Evolutionary conservation across 2,113 vertebrate genomes (phyloP).

Genomic region (Nerophis lumbriciformis): DNA sequence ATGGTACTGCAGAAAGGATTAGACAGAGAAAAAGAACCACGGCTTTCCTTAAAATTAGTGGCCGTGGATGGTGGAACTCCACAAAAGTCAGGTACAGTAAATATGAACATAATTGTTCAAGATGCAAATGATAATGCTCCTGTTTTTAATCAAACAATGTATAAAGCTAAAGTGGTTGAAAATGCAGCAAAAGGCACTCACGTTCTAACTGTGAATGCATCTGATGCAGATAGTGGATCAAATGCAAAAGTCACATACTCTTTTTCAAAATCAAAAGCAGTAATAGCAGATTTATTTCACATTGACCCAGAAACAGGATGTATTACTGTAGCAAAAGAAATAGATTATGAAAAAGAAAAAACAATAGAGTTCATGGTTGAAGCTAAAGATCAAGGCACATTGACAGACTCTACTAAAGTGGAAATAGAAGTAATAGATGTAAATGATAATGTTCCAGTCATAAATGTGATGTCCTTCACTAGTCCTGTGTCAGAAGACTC

Average conservation of each 20-base stretch:
- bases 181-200: conserved; percentile 51
- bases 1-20: conserved; percentile 62
- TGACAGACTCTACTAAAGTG: conserved; percentile 40
- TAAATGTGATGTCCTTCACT: conserved; percentile 60
- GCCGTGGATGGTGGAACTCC: conserved; percentile 71
- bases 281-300: conserved; percentile 13
- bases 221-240: conserved; percentile 65
- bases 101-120: conserved; percentile 60
- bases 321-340: conserved; percentile 4
- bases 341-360: conserved; percentile 42
- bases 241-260: conserved; percentile 38
- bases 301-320: conserved; percentile 34
- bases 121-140: conserved; percentile 51
- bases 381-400: conserved; percentile 43
- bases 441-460: conserved; percentile 55
- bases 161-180: conserved; percentile 62
- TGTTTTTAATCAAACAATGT: conserved; percentile 42
- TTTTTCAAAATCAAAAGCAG: conserved; percentile 19
- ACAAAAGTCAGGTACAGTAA: conserved; percentile 55
- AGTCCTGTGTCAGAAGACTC: conserved; percentile 31
- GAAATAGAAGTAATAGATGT: conserved; percentile 49
- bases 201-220: conserved; percentile 61
- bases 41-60: conserved; percentile 52
- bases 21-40: conserved; percentile 55
- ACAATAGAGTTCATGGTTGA: conserved; percentile 45